A percentile compares a stretch with the other conserved stretches of the same genome.
Conservation (phyloP, 2,797 vertebrate species). For the Gambusia yucatana region DNA sequence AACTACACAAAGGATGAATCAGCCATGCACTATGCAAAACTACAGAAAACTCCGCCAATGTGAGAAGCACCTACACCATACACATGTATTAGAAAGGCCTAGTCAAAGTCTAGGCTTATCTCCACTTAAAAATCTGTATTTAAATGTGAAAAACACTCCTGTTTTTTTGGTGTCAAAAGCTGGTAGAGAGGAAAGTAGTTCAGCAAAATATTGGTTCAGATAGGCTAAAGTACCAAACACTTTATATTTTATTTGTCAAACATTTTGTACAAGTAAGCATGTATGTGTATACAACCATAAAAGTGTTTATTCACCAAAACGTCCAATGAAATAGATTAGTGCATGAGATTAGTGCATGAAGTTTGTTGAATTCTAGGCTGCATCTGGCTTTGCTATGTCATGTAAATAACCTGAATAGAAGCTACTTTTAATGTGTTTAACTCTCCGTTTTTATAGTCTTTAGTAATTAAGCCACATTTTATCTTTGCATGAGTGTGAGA, state of each 20-base stretch:
- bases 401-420: neutral
- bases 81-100: too few species aligned
- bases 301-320: neutral
- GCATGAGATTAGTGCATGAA: too few species aligned
- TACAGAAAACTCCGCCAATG: neutral
- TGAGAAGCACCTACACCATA: neutral
- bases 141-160: neutral
- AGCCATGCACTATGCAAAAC: neutral
- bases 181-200: neutral
- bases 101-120: neutral
- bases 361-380: too few species aligned
- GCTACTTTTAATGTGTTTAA: neutral
- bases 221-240: neutral
- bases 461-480: constrained; percentile 7
- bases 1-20: neutral
- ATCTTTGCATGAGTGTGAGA: constrained; percentile 3
- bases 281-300: neutral
- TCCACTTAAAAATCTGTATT: neutral
- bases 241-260: neutral
- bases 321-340: neutral
- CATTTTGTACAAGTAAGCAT: neutral
- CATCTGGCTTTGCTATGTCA: neutral
- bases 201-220: neutral
- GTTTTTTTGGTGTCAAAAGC: neutral
- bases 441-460: neutral